Evolutionary conservation across 2,113 vertebrate genomes (phyloP).

Genomic region (Coryphaenoides rupestris): DNA sequence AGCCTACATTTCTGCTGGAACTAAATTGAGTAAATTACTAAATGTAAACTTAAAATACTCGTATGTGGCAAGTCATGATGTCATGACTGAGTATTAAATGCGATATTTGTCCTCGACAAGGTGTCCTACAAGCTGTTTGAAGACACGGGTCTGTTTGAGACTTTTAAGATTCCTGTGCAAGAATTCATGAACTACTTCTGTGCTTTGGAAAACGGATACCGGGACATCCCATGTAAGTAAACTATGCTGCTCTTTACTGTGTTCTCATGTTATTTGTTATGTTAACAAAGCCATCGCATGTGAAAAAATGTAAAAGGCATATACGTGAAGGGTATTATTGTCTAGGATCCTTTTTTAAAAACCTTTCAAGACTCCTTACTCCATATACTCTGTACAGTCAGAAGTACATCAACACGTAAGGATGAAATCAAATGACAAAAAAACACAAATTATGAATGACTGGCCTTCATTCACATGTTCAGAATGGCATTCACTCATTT

Average conservation of each 20-base stretch:
- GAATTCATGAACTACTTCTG: slow-evolving; percentile 99
- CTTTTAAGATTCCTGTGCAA: slow-evolving; percentile 89
- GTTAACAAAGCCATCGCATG: no score
- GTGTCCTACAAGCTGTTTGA: slow-evolving; percentile 93
- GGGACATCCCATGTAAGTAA: slow-evolving; percentile 98
- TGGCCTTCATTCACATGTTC: background rate
- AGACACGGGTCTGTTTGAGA: slow-evolving; percentile 92
- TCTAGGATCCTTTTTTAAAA: background rate
- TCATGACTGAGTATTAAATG: no score
- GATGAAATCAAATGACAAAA: background rate
- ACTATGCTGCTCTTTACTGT: no score
- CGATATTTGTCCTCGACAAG: slow-evolving; percentile 50
- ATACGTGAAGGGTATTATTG: no score
- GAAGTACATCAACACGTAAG: background rate
- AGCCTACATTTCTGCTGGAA: no score
- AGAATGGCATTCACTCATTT: background rate
- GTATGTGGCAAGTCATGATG: no score
- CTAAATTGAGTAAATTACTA: no score
- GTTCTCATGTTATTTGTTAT: no score
- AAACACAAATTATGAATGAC: no score
- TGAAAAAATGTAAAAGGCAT: no score
- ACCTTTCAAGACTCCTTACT: background rate
- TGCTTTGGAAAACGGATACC: slow-evolving; percentile 94
- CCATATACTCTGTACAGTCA: no score
- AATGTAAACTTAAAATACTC: no score